Evolutionary conservation across 2,113 vertebrate genomes (phyloP), one percentile per base, ranked within the genome.

Genomic region (Apaloderma vittatum): DNA sequence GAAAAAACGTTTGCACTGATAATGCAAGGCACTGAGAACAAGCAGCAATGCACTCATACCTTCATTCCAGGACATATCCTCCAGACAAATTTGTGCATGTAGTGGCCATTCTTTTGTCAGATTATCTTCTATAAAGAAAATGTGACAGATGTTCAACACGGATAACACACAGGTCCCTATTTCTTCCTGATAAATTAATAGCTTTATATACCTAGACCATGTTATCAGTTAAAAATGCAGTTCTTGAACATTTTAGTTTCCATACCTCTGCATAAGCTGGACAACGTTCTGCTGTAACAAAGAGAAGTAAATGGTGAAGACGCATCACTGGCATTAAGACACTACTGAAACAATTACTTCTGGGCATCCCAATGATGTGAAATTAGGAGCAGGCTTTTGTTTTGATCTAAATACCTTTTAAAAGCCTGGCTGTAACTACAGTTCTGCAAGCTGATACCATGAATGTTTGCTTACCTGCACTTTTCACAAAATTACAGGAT

Each of bases 31-130:
- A 59, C 26, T 24, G 32, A 34, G 54, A 93, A 63, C 34, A 46
- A 70, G 48, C 7, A 54, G 55, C 21, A 57, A 90, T 43, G 63
- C 63, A 63, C 37, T 94, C 95, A 15, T 97, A 98, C 98, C 98
- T 97, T 98, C 90, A 58, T 98, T 97, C 98, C 98, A 98, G 90
- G 94, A 94, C 98, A 99, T 98, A 27, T 99, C 98, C 95, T 98
- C 97, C 72, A 98, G 96, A 93, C 52, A 74, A 40, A 99, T 72
- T 37, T 96, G 98, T 80, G 93, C 97, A 51, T 98, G 98, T 75
- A 98, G 91, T 27, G 98, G 98, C 96, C 98, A 98, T 40, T 94
- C 76, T 49, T 95, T 97, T 81, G 97, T 97, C 91, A 99, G 88
- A 27, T 97, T 94, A 52, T 97, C 80, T 96, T 98, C 98, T 99